These are phyloP conservation scores for Epinotia demarniana DNA, from an alignment of 2,888 invertebrate species.

Conservation along the genomic window DNA sequence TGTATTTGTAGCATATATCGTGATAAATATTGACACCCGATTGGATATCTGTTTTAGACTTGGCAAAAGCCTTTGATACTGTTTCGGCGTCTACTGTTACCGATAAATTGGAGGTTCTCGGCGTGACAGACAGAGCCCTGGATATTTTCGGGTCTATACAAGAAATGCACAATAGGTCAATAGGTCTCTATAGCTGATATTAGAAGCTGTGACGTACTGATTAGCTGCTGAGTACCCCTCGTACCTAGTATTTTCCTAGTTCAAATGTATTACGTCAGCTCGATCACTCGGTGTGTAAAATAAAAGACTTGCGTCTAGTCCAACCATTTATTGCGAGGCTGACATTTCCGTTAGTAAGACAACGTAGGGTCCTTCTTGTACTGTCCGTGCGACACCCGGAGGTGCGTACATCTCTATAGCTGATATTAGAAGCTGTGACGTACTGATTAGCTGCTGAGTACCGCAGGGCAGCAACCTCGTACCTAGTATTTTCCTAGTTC, in stretches of 20 bases:
- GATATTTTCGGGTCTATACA: background rate
- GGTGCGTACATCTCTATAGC: background rate
- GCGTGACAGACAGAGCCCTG: background rate
- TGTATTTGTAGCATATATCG: no score
- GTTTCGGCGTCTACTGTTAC: background rate
- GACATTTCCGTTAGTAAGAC: background rate
- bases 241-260: background rate
- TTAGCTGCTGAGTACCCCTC: background rate
- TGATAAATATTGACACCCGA: no score
- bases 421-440: background rate
- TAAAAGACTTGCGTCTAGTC: background rate
- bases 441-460: background rate
- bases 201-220: background rate
- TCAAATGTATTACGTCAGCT: background rate
- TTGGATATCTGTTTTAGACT: no score
- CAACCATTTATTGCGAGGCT: background rate
- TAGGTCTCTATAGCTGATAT: background rate
- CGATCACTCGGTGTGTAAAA: background rate
- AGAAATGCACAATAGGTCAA: background rate
- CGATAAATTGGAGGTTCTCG: background rate
- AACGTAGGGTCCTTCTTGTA: background rate
- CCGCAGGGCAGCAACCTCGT: background rate
- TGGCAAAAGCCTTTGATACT: background rate
- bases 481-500: background rate
- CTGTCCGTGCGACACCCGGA: constrained; percentile 2